Conservation (phyloP, 2,888 invertebrate genomes). For the Rotaria socialis region DNA sequence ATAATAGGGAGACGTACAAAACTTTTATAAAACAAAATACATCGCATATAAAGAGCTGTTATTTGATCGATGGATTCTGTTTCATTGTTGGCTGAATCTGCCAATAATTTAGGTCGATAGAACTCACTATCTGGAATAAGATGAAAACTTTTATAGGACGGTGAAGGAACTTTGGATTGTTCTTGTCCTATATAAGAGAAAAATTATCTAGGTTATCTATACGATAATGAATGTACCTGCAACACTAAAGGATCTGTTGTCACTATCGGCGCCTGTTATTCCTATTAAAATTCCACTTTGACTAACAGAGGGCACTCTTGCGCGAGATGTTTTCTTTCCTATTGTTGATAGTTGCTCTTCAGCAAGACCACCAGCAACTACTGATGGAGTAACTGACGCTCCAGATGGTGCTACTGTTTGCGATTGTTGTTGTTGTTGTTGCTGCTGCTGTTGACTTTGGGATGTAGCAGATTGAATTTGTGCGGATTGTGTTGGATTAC, state of each 20-base stretch:
- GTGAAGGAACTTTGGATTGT: not conserved
- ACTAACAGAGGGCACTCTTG: not conserved
- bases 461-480: not conserved
- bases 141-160: not conserved
- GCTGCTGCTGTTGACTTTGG: not conserved
- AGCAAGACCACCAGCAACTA: not conserved
- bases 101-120: conserved; percentile 15
- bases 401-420: not conserved
- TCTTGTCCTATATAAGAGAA: not conserved
- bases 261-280: not conserved
- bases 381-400: not conserved
- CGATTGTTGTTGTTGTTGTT: not conserved
- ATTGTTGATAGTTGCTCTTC: not conserved
- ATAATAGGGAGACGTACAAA: not conserved
- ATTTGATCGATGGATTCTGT: not conserved
- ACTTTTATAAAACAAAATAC: not conserved
- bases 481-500: not conserved
- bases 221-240: not conserved
- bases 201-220: not conserved
- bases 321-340: not conserved
- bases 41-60: conserved; percentile 13
- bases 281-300: not conserved
- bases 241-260: not conserved
- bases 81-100: not conserved
- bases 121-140: not conserved